These are phyloP conservation scores for Corvus moneduloides DNA, from an alignment of 2,113 vertebrate genomes.

Conservation along the genomic window DNA sequence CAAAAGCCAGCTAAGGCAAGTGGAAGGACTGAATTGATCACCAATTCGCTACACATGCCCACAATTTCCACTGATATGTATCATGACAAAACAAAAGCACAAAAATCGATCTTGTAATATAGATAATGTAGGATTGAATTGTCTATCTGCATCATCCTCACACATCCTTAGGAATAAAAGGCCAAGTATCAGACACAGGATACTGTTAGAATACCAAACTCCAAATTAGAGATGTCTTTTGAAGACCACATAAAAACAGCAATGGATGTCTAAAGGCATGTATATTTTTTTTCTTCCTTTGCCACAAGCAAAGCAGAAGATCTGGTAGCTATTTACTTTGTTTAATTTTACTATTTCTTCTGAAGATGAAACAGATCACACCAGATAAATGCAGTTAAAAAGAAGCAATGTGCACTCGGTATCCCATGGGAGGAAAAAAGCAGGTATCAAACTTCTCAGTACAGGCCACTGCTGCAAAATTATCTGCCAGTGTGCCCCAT, in stretches of 20 bases:
- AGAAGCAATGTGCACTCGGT: not conserved
- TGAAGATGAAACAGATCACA: not conserved
- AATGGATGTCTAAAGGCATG: not conserved
- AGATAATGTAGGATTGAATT: not conserved
- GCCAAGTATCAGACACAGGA: not conserved
- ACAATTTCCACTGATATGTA: not conserved
- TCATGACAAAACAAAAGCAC: not conserved
- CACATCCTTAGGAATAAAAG: not conserved
- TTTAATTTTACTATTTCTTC: not conserved
- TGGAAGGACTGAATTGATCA: not conserved
- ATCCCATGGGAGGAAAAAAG: not conserved
- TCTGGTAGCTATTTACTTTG: not conserved
- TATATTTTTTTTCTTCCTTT: not conserved
- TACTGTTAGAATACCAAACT: not conserved
- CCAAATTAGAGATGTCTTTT: not conserved
- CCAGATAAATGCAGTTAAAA: not conserved
- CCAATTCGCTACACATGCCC: not conserved
- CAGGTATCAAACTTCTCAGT: not conserved
- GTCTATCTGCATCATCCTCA: not conserved
- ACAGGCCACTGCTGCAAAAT: not conserved
- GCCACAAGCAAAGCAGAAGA: not conserved
- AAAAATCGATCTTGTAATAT: accelerated
- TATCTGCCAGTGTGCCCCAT: not conserved
- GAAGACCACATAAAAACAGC: not conserved
- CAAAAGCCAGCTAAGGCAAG: not conserved